Evolutionary conservation across 1,140 invertebrate genomes (phyloP).

Genomic region (Pseudachorutes palmiensis): DNA sequence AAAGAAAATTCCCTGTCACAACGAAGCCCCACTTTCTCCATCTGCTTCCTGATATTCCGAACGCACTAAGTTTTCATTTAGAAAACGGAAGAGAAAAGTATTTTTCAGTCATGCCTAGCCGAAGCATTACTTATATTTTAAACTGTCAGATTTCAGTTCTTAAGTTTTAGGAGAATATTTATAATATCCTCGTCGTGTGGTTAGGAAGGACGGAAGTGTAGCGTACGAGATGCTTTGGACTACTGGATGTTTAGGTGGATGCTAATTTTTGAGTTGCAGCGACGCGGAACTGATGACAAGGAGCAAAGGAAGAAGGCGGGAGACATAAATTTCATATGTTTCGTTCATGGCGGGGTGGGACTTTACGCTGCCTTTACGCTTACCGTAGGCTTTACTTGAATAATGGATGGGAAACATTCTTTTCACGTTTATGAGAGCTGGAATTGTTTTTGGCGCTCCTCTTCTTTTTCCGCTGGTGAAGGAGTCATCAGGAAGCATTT

Average conservation of each 20-base stretch:
- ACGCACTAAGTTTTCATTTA: too few relatives aligned
- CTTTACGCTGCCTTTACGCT: background rate
- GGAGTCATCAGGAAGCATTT: slow-evolving; percentile 12
- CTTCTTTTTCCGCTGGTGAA: background rate
- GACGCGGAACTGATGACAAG: background rate
- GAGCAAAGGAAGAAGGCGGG: background rate
- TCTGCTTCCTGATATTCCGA: too few relatives aligned
- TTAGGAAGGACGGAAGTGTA: too few relatives aligned
- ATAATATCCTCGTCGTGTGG: too few relatives aligned
- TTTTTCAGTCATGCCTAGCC: background rate
- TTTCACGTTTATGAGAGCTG: slow-evolving; percentile 3
- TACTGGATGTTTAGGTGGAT: background rate
- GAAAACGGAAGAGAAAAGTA: too few relatives aligned
- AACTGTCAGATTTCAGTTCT: background rate
- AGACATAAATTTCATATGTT: slow-evolving; percentile 3
- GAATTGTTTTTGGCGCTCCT: slow-evolving; percentile 8
- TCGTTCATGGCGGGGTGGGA: background rate
- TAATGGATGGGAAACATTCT: background rate
- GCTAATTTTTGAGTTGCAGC: background rate
- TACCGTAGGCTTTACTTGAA: background rate
- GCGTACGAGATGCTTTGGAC: background rate
- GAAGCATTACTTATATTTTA: background rate
- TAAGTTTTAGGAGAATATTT: too few relatives aligned
- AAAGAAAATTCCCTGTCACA: too few relatives aligned
- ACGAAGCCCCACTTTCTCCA: too few relatives aligned